phyloP scores from a whole-genome alignment of 2,113 vertebrate species.

The Elgaria multicarinata region DNA sequence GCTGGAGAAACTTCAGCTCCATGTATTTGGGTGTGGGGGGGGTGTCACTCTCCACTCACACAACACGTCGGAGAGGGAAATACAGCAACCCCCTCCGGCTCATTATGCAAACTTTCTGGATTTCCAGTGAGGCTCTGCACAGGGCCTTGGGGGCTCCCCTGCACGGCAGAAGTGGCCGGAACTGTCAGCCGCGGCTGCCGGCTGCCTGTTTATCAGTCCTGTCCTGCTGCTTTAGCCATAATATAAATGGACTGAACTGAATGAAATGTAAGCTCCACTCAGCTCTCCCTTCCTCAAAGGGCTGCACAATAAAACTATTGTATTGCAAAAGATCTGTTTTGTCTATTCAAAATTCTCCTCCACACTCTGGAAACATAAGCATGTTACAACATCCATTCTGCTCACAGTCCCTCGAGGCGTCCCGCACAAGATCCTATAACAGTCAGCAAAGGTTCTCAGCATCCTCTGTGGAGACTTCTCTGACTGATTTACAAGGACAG shows the following conservation, averaged over 20 bases:
- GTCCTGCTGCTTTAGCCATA: conserved; percentile 14
- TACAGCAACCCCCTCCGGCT: neutral
- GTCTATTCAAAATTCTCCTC: conserved; percentile 57
- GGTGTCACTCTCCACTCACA: conserved; percentile 26
- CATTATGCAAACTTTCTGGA: neutral
- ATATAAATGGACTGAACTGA: conserved; percentile 1
- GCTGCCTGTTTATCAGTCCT: neutral
- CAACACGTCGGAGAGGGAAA: neutral
- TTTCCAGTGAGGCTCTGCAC: neutral
- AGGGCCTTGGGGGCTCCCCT: neutral
- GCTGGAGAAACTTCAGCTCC: conserved; percentile 60
- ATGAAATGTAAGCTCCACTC: conserved; percentile 39
- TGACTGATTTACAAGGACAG: conserved; percentile 53
- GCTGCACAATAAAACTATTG: conserved; percentile 54
- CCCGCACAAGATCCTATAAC: conserved; percentile 28
- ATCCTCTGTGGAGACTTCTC: conserved; percentile 28
- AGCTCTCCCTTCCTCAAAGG: conserved; percentile 26
- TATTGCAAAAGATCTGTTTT: conserved; percentile 52
- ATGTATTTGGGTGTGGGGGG: conserved; percentile 31
- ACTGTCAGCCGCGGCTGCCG: neutral
- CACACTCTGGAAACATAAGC: conserved; percentile 38
- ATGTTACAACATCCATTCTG: neutral
- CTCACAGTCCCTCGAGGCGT: conserved; percentile 1
- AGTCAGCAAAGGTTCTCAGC: conserved; percentile 36
- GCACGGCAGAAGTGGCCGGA: neutral